Evolutionary conservation across 1,140 invertebrate species (phyloP), one percentile per base, ranked within the genome.

Genomic region (Venturia canescens): DNA sequence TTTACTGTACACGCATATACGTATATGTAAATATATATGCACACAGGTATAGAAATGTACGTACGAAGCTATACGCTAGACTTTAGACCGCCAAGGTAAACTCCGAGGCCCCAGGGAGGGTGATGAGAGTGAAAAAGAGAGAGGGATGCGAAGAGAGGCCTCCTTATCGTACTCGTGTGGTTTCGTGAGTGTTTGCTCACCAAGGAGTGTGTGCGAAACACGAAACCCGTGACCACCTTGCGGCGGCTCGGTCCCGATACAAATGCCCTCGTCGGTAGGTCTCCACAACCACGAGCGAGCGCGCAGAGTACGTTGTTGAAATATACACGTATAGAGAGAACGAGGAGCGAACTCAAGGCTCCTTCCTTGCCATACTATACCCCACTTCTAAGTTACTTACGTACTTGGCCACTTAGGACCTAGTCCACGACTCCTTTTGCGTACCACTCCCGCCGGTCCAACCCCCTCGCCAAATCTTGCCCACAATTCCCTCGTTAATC

Each of bases 61-160:
- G 27, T 60, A 60, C n/a, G 79, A 76, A 81, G 79, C 80, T 87
- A 87, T 83, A 87, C 88, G 86, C 84, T 86, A 84, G 87, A 90
- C 88, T 90, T 90, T 89, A 90, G 66, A 69, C 88, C 88, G 80
- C 84, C 83, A 85, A 89, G 88, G 88, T 90, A 88, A 86, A 89
- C 86, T 89, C 83, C 83, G 82, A 83, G 83, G 82, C 83, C 79
- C 84, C 74, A 72, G 80, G 66, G 80, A 86, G 75, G 57, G 75
- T 63, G 75, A 81, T 82, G 26, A 29, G 66, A 69, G 66, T 31
- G 66, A 31, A 9, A 29, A 13, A 5, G 66, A 69, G 27, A 69
- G 82, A 77, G 79, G 76, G 84, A 78, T 83, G 84, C 57, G 83
- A 82, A 85, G 82, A 26, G 23, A 26, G 27, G n/a, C 83, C 86